Percentiles rank a stretch among this genome's conserved stretches.
These are phyloP conservation scores for Simalia tracyae DNA, from an alignment of 2,797 vertebrate species.

Conservation along the genomic window DNA sequence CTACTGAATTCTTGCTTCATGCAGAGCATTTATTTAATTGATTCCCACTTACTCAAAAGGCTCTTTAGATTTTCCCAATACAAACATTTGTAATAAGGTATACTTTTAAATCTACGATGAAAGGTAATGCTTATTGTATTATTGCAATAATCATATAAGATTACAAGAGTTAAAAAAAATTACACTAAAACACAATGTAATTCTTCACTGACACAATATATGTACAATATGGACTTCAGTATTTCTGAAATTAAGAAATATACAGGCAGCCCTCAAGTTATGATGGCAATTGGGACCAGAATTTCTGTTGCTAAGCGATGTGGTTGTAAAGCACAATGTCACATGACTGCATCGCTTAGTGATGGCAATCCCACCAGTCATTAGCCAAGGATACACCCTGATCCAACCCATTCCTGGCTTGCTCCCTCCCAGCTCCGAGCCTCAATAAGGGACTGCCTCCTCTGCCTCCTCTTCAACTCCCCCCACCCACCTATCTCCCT, in stretches of 20 bases:
- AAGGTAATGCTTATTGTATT: neutral
- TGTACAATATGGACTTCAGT: neutral
- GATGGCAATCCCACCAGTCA: neutral
- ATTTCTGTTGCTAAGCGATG: neutral
- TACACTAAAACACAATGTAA: rapidly evolving
- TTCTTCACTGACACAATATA: neutral
- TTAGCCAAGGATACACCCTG: neutral
- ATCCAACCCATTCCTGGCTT: neutral
- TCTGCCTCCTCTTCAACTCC: neutral
- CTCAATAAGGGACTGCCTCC: neutral
- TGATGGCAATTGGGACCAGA: neutral
- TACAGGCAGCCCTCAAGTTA: rapidly evolving
- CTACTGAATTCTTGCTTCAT: neutral
- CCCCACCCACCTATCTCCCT: neutral
- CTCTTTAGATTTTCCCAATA: neutral
- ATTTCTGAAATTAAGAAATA: neutral
- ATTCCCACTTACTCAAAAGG: neutral
- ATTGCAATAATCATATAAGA: neutral
- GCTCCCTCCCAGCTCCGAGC: neutral
- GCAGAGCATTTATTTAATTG: neutral
- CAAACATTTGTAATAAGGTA: neutral
- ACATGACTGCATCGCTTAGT: neutral
- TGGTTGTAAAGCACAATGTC: neutral
- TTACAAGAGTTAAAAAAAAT: neutral
- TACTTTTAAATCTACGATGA: neutral